These are phyloP conservation scores for Petrocephalus zakoni DNA, from an alignment of 2,113 vertebrate genomes.

Conservation along the genomic window DNA sequence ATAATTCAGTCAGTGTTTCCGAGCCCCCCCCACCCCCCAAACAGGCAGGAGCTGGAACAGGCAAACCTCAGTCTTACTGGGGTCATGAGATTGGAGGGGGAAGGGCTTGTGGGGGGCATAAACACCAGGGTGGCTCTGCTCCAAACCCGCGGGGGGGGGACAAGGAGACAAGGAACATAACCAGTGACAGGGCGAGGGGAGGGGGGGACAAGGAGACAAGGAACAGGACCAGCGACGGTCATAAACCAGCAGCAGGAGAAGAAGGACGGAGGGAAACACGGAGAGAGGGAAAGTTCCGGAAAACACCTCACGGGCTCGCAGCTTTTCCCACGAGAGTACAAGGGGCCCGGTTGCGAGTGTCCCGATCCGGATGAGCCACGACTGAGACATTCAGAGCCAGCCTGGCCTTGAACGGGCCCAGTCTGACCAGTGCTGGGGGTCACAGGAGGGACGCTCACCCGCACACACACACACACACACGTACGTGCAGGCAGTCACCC, in stretches of 20 bases:
- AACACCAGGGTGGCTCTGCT: not conserved
- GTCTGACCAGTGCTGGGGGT: not conserved
- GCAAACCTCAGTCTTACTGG: slow-evolving; percentile 28
- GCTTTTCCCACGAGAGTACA: not conserved
- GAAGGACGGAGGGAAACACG: not conserved
- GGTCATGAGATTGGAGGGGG: slow-evolving; percentile 51
- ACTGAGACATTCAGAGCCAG: not conserved
- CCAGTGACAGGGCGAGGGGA: not conserved
- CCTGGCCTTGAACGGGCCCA: not conserved
- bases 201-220: not conserved
- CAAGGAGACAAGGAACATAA: slow-evolving; percentile 1
- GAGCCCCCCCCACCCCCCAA: slow-evolving; percentile 54
- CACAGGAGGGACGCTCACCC: not conserved
- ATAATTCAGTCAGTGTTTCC: slow-evolving; percentile 62
- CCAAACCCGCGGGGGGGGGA: not conserved
- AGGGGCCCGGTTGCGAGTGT: too few relatives aligned
- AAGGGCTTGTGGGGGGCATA: not conserved
- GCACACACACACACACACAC: not conserved
- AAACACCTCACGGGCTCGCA: not conserved
- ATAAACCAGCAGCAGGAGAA: not conserved
- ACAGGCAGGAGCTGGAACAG: slow-evolving; percentile 40
- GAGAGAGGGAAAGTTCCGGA: too few relatives aligned
- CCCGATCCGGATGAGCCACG: not conserved
- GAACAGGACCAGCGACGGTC: not conserved
- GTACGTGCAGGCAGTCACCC: not conserved